Percentiles rank a stretch among this genome's conserved stretches.
These are phyloP conservation scores for Tragelaphus eurycerus DNA, from an alignment of 2,797 vertebrate genomes.

Conservation along the genomic window DNA sequence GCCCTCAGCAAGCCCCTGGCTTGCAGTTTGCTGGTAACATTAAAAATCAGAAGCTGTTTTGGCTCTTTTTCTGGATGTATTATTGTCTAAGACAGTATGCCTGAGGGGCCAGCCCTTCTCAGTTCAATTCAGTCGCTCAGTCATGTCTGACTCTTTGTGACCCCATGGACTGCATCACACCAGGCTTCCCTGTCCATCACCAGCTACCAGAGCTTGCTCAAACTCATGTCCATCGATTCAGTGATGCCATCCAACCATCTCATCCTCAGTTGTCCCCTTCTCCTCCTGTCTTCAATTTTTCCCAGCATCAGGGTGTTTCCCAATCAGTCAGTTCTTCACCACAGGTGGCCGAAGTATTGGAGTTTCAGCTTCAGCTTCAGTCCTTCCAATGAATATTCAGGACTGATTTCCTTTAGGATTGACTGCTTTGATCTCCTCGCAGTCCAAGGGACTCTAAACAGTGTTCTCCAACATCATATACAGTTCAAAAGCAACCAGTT, in stretches of 20 bases:
- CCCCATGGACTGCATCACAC: background rate
- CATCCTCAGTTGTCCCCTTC: background rate
- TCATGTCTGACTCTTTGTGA: background rate
- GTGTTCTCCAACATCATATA: background rate
- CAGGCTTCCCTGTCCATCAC: background rate
- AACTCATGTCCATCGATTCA: background rate
- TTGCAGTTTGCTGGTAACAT: background rate
- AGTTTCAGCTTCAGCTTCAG: background rate
- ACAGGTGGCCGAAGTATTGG: background rate
- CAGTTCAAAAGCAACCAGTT: background rate
- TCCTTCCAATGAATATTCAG: background rate
- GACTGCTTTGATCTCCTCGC: background rate
- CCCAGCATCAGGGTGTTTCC: background rate
- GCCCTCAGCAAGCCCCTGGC: background rate
- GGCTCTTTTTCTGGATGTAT: background rate
- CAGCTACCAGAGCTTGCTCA: background rate
- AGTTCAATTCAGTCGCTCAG: background rate
- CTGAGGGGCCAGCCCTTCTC: background rate
- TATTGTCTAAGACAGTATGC: background rate
- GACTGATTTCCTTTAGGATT: background rate
- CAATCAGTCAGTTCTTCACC: background rate
- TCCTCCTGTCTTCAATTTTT: background rate
- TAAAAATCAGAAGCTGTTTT: conserved; percentile 30
- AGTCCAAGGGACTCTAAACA: background rate
- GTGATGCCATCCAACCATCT: background rate